These are phyloP conservation scores for Siphamia tubifer DNA, from an alignment of 2,113 vertebrate genomes.

Conservation along the genomic window DNA sequence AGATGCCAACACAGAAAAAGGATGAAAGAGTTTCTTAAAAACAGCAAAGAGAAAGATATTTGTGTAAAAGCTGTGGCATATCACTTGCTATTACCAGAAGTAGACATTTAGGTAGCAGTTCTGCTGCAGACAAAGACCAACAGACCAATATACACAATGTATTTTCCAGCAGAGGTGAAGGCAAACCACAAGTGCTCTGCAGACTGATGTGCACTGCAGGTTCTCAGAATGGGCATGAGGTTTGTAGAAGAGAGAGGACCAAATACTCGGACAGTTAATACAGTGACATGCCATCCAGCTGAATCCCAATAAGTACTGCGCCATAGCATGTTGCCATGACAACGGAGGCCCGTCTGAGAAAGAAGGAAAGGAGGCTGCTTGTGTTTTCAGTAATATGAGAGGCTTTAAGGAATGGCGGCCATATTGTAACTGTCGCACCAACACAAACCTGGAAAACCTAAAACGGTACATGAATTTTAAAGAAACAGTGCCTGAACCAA, in stretches of 20 bases:
- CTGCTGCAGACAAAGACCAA: slow-evolving; percentile 58
- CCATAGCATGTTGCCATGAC: slow-evolving; percentile 93
- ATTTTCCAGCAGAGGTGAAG: slow-evolving; percentile 39
- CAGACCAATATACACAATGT: slow-evolving; percentile 28
- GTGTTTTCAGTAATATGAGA: slow-evolving; percentile 62
- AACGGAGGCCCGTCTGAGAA: slow-evolving; percentile 87
- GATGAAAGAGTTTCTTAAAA: slow-evolving; percentile 13
- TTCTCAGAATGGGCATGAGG: slow-evolving; percentile 47
- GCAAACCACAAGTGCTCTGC: slow-evolving; percentile 36
- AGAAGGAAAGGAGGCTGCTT: slow-evolving; percentile 62
- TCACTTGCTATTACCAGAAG: slow-evolving; percentile 19
- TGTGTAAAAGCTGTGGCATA: not conserved
- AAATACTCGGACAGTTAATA: slow-evolving; percentile 63
- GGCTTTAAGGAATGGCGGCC: slow-evolving; percentile 47
- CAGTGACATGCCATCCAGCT: slow-evolving; percentile 67
- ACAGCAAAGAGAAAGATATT: slow-evolving; percentile 18
- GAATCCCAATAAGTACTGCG: slow-evolving; percentile 89
- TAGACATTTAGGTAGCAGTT: slow-evolving; percentile 52
- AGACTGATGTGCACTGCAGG: slow-evolving; percentile 26
- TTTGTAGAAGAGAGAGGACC: slow-evolving; percentile 39
- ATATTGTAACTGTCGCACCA: slow-evolving; percentile 55
- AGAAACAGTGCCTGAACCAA: not conserved
- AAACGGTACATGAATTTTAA: not conserved
- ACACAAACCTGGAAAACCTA: not conserved
- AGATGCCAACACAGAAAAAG: not conserved